A percentile compares a stretch with the other conserved stretches of the same genome.
phyloP scores from a whole-genome alignment of 2,113 vertebrate genomes.

The Centropristis striata region DNA sequence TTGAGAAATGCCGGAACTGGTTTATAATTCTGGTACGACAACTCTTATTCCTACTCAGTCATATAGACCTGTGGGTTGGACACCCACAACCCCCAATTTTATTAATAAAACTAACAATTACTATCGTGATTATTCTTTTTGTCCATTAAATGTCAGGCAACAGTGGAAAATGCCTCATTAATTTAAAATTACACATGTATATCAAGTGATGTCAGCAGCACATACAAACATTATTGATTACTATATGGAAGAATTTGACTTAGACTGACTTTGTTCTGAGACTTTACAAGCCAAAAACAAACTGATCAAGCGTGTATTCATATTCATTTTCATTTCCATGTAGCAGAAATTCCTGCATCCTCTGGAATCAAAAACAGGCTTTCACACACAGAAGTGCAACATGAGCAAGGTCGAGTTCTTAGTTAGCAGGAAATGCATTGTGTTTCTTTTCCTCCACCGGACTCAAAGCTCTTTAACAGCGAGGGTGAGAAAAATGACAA shows the following conservation, averaged over 20 bases:
- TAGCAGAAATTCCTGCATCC: background rate
- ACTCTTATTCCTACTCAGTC: background rate
- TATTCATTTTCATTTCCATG: background rate
- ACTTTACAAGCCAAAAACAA: background rate
- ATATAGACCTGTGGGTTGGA: background rate
- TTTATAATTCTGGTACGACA: background rate
- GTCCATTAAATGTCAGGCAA: background rate
- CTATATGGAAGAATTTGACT: no score
- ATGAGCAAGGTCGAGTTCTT: background rate
- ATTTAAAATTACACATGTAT: background rate
- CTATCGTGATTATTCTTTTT: background rate
- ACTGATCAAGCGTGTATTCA: background rate
- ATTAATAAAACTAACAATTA: background rate
- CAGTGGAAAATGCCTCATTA: background rate
- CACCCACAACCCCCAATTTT: background rate
- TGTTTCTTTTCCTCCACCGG: constrained; percentile 37
- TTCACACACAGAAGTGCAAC: constrained; percentile 2
- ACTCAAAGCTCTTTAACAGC: background rate
- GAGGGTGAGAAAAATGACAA: constrained; percentile 10
- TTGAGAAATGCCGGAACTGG: background rate
- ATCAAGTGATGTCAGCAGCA: no score
- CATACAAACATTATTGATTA: no score
- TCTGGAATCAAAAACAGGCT: background rate
- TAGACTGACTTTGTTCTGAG: background rate
- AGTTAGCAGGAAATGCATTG: constrained; percentile 48